Evolutionary conservation across 2,888 invertebrate species (phyloP).

Genomic region (Hyposoter didymator): DNA sequence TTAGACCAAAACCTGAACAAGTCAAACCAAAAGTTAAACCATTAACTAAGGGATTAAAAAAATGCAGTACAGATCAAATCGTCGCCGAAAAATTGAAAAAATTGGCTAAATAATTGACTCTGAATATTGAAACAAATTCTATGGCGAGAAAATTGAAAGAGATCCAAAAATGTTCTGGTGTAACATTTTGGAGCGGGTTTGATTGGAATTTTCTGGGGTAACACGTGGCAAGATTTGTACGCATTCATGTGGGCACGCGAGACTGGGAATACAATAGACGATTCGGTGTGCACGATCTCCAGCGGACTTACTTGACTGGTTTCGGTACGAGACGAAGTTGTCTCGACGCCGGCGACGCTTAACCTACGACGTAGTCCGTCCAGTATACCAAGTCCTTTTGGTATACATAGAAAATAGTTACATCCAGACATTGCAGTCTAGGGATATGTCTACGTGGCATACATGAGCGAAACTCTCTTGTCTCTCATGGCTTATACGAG

Average conservation of each 20-base stretch:
- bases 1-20: too few relatives aligned
- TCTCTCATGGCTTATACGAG: slow-evolving; percentile 32
- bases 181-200: background rate
- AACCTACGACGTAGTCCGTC: slow-evolving; percentile 54
- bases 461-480: slow-evolving; percentile 30
- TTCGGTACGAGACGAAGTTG: slow-evolving; percentile 41
- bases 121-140: background rate
- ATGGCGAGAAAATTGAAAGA: background rate
- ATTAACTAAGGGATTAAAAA: background rate
- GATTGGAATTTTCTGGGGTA: background rate
- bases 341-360: slow-evolving; percentile 57
- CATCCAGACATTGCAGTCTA: slow-evolving; percentile 27
- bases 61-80: background rate
- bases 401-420: slow-evolving; percentile 15
- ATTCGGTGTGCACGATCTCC: slow-evolving; percentile 34
- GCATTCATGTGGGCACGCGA: slow-evolving; percentile 1
- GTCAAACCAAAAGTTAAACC: too few relatives aligned
- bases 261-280: slow-evolving; percentile 28
- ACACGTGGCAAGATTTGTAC: slow-evolving; percentile 2
- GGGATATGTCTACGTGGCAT: slow-evolving; percentile 15
- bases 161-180: background rate
- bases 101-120: background rate
- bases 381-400: slow-evolving; percentile 27
- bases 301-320: slow-evolving; percentile 22
- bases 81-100: background rate